phyloP scores from a whole-genome alignment of 2,113 vertebrate species.

The Gambusia affinis region DNA sequence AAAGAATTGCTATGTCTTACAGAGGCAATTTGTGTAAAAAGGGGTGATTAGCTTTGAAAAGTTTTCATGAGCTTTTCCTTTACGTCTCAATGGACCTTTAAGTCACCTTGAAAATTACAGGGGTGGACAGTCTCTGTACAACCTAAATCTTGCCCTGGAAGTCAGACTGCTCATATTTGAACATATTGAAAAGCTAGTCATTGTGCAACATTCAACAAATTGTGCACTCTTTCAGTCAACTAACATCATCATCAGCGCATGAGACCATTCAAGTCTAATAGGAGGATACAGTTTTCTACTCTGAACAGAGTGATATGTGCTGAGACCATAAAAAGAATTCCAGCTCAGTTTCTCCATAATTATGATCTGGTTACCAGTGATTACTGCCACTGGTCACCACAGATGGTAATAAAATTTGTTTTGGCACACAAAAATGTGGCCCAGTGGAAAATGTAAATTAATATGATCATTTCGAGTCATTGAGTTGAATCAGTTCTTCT shows the following conservation, averaged over 20 bases:
- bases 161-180: neutral
- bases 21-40: no score
- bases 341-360: conserved; percentile 49
- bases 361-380: conserved; percentile 34
- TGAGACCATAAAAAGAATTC: conserved; percentile 45
- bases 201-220: neutral
- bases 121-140: neutral
- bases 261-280: neutral
- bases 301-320: conserved; percentile 30
- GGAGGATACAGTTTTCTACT: neutral
- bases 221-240: neutral
- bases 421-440: conserved; percentile 39
- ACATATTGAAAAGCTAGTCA: no score
- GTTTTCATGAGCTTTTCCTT: conserved; percentile 1
- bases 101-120: conserved; percentile 11
- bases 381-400: conserved; percentile 64
- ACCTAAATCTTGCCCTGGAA: conserved; percentile 4
- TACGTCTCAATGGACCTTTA: conserved; percentile 12
- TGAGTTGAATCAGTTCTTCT: conserved; percentile 48
- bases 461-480: conserved; percentile 53
- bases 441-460: conserved; percentile 65
- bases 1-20: neutral
- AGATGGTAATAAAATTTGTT: conserved; percentile 53
- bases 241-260: neutral
- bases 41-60: no score